These are phyloP conservation scores for Karalla daura DNA, from an alignment of 2,797 vertebrate genomes.

Conservation along the genomic window DNA sequence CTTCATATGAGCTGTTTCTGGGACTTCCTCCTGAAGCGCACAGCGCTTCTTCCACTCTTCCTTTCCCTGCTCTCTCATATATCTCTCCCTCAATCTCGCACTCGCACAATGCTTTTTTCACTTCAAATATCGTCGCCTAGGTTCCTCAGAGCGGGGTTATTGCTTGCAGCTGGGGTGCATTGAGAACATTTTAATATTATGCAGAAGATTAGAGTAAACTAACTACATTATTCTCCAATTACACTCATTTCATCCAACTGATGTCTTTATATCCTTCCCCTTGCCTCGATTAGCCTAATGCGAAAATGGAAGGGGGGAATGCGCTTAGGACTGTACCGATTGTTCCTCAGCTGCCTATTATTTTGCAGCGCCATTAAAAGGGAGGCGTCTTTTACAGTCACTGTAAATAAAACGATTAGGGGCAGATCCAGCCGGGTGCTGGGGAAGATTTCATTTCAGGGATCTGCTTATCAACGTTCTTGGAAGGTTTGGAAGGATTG, in stretches of 20 bases:
- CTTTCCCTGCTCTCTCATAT: conserved; percentile 25
- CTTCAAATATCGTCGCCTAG: conserved; percentile 54
- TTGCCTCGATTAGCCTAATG: conserved; percentile 91
- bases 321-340: conserved; percentile 86
- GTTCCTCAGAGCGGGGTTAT: conserved; percentile 85
- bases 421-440: conserved; percentile 82
- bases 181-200: conserved; percentile 92
- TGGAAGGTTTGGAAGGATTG: conserved; percentile 84
- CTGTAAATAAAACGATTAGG: conserved; percentile 91
- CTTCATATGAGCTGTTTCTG: conserved; percentile 44
- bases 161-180: conserved; percentile 92
- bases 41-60: conserved; percentile 30
- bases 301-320: conserved; percentile 89
- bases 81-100: conserved; percentile 49
- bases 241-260: conserved; percentile 91
- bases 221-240: conserved; percentile 94
- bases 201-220: conserved; percentile 92
- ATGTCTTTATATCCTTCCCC: conserved; percentile 92
- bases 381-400: conserved; percentile 86
- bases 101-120: conserved; percentile 37
- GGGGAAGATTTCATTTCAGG: conserved; percentile 85
- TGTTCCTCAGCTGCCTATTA: conserved; percentile 87
- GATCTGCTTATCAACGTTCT: conserved; percentile 88
- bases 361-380: conserved; percentile 84
- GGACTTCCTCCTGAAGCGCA: conserved; percentile 43